A percentile compares a stretch with the other conserved stretches of the same genome.
These are phyloP conservation scores for Donacobius atricapilla DNA, from an alignment of 2,113 vertebrate genomes.

Conservation along the genomic window DNA sequence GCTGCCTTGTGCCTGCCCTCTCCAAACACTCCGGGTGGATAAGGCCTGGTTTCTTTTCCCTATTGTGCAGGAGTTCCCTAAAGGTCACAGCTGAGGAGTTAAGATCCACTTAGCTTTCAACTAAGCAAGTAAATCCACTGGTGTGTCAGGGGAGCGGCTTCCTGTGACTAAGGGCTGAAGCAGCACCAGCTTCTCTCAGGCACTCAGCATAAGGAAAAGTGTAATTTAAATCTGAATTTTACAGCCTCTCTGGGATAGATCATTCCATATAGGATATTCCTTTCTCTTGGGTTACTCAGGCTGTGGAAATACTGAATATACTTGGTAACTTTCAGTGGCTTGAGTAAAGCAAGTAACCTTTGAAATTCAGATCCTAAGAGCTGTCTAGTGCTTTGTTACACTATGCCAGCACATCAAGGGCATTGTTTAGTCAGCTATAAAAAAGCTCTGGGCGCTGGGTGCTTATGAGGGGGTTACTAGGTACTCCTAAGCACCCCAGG, in stretches of 20 bases:
- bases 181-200: not conserved
- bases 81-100: slow-evolving; percentile 13
- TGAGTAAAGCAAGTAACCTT: not conserved
- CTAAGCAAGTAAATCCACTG: not conserved
- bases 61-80: slow-evolving; percentile 8
- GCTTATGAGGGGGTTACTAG: not conserved
- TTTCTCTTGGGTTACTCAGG: not conserved
- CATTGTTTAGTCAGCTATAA: not conserved
- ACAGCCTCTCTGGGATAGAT: not conserved
- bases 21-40: not conserved
- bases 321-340: not conserved
- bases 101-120: slow-evolving; percentile 14
- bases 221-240: not conserved
- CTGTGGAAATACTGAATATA: not conserved
- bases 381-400: not conserved
- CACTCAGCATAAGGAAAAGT: not conserved
- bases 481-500: not conserved
- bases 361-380: not conserved
- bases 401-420: not conserved
- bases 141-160: slow-evolving; percentile 9
- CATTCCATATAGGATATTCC: not conserved
- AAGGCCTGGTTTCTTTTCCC: slow-evolving; percentile 5
- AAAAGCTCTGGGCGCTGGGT: not conserved
- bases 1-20: slow-evolving; percentile 17
- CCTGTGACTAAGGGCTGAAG: slow-evolving; percentile 43